Conservation (phyloP, 2,888 invertebrate species). For the Lepidocyrtoides sp. region DNA sequence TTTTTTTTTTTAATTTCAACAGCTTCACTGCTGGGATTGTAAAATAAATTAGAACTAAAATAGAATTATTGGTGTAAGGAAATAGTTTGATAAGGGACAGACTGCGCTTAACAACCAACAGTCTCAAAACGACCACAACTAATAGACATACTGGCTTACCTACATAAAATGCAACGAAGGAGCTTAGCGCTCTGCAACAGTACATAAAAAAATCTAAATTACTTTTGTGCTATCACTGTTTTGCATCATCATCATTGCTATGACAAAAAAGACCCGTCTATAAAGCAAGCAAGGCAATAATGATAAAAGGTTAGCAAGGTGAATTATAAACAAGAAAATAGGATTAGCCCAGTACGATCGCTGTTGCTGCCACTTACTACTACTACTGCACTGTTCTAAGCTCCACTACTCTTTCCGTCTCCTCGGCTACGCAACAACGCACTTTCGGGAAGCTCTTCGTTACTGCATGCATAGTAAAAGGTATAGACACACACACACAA, state of each 20-base stretch:
- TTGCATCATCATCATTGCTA: neutral
- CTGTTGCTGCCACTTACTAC: neutral
- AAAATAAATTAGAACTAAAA: neutral
- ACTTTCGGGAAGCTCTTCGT: slow-evolving; percentile 53
- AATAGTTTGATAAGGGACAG: too few species aligned
- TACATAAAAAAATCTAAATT: slow-evolving; percentile 6
- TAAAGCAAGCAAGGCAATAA: slow-evolving; percentile 41
- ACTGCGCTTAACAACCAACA: too few species aligned
- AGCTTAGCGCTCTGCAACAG: slow-evolving; percentile 7
- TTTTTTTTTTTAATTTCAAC: too few species aligned
- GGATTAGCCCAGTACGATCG: slow-evolving; percentile 56
- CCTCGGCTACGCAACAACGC: slow-evolving; percentile 23
- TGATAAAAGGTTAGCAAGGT: slow-evolving; percentile 69
- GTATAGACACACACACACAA: neutral
- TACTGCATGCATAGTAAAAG: neutral
- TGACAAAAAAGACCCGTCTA: slow-evolving; percentile 34
- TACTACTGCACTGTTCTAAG: neutral
- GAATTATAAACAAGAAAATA: slow-evolving; percentile 66
- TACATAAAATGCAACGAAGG: slow-evolving; percentile 15
- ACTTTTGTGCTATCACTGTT: slow-evolving; percentile 4
- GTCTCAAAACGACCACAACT: neutral
- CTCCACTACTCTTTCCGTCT: neutral
- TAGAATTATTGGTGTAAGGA: too few species aligned
- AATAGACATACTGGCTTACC: neutral
- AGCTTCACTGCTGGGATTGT: neutral